These are phyloP conservation scores for Drosophila tsacasi DNA, from an alignment of 1,140 invertebrate genomes.

Conservation along the genomic window DNA sequence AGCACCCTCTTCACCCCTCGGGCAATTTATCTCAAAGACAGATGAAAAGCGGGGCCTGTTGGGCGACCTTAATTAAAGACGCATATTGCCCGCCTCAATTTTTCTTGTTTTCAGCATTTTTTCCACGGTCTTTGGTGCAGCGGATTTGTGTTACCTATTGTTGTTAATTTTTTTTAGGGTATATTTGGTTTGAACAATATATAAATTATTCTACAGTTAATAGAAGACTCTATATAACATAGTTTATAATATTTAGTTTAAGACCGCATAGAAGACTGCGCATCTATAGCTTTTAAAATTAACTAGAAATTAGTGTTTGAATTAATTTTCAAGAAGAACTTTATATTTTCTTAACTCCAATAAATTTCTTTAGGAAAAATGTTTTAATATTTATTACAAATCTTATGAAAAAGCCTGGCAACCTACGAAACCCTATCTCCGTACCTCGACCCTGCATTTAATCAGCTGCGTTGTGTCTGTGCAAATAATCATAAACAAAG, in stretches of 20 bases:
- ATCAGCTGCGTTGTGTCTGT: constrained; percentile 5
- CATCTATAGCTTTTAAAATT: too few species aligned
- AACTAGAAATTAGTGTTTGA: background rate
- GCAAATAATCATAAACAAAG: background rate
- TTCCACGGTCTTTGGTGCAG: background rate
- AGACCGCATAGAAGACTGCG: too few species aligned
- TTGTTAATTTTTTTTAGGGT: background rate
- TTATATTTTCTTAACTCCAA: background rate
- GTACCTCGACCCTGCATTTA: background rate
- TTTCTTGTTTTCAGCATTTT: constrained; percentile 30
- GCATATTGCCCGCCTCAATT: constrained; percentile 64
- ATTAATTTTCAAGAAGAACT: background rate
- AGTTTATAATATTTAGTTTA: too few species aligned
- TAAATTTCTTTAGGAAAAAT: background rate
- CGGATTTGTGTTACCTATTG: background rate
- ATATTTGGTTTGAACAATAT: background rate
- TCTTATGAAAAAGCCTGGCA: background rate
- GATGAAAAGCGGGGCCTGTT: constrained; percentile 29
- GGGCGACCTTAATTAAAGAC: constrained; percentile 76
- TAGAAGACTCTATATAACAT: too few species aligned
- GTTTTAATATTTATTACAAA: background rate
- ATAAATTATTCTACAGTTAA: accelerated
- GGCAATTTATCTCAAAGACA: constrained; percentile 74
- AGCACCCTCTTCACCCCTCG: background rate
- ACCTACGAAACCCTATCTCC: background rate